Evolutionary conservation across 1,140 invertebrate genomes (phyloP).

Genomic region (Cryptotermes secundus): DNA sequence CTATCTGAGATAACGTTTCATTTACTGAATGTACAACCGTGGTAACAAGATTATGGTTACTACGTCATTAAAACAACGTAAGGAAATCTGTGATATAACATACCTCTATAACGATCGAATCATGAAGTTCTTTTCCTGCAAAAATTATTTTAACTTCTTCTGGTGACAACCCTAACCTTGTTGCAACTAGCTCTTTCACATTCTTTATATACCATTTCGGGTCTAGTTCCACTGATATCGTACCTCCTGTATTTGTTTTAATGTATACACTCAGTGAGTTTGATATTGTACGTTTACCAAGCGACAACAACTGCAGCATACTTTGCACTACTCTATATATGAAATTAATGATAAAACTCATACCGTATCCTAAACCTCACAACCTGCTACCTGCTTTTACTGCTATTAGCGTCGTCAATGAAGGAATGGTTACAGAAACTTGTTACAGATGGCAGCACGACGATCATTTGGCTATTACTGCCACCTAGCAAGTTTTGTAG

Average conservation of each 20-base stretch:
- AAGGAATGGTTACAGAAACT: too few relatives aligned
- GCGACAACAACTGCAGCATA: slow-evolving; percentile 64
- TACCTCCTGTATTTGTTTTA: slow-evolving; percentile 69
- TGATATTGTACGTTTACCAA: slow-evolving; percentile 58
- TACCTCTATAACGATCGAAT: slow-evolving; percentile 71
- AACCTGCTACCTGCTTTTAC: too few relatives aligned
- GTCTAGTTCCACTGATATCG: slow-evolving; percentile 66
- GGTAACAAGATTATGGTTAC: too few relatives aligned
- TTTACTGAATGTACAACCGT: too few relatives aligned
- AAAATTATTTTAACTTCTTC: slow-evolving; percentile 82
- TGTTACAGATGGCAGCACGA: too few relatives aligned
- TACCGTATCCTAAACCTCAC: slow-evolving; percentile 38
- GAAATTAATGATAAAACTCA: slow-evolving; percentile 61
- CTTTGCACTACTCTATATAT: slow-evolving; percentile 56
- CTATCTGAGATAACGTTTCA: too few relatives aligned
- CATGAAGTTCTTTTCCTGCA: slow-evolving; percentile 78
- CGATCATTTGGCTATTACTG: too few relatives aligned
- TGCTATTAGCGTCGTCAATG: too few relatives aligned
- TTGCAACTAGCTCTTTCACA: slow-evolving; percentile 71
- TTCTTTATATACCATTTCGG: slow-evolving; percentile 74
- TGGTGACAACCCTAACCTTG: slow-evolving; percentile 64
- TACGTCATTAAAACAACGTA: too few relatives aligned
- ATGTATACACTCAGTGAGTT: slow-evolving; percentile 68
- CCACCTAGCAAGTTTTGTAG: too few relatives aligned
- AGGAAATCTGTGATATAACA: slow-evolving; percentile 18